These are phyloP conservation scores for Campoletis sonorensis DNA, from an alignment of 1,140 invertebrate genomes.

Conservation along the genomic window DNA sequence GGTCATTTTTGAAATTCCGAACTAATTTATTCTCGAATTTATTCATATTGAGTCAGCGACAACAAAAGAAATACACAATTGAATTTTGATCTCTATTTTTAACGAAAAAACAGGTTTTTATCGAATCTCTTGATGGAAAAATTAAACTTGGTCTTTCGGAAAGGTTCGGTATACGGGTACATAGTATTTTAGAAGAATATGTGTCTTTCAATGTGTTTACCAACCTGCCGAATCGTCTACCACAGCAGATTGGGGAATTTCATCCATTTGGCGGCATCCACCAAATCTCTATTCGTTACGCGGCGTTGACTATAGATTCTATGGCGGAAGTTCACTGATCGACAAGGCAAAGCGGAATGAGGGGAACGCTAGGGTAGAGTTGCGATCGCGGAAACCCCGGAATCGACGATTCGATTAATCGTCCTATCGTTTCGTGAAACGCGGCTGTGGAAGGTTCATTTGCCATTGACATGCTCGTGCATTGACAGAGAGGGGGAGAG, in stretches of 20 bases:
- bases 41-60: too few species aligned
- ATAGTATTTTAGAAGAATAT: neutral
- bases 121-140: too few species aligned
- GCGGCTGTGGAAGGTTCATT: constrained; percentile 31
- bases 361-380: neutral
- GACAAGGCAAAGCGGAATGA: neutral
- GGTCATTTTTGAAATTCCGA: too few species aligned
- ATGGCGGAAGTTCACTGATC: neutral
- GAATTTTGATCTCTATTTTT: too few species aligned
- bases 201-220: constrained; percentile 5
- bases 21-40: too few species aligned
- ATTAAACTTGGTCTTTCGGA: neutral
- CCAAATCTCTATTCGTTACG: constrained; percentile 27
- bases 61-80: too few species aligned
- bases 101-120: too few species aligned
- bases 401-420: constrained; percentile 61
- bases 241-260: constrained; percentile 21
- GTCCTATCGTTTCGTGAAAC: constrained; percentile 63
- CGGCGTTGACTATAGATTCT: neutral
- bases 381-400: neutral
- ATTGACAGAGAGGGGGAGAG: constrained; percentile 14
- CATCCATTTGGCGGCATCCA: constrained; percentile 26
- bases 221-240: constrained; percentile 21
- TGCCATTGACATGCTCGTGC: constrained; percentile 51
- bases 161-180: neutral